Percentiles rank a stretch among this genome's conserved stretches.
Conservation (phyloP, 2,888 invertebrate species). For the Romanomermis culicivorax region DNA sequence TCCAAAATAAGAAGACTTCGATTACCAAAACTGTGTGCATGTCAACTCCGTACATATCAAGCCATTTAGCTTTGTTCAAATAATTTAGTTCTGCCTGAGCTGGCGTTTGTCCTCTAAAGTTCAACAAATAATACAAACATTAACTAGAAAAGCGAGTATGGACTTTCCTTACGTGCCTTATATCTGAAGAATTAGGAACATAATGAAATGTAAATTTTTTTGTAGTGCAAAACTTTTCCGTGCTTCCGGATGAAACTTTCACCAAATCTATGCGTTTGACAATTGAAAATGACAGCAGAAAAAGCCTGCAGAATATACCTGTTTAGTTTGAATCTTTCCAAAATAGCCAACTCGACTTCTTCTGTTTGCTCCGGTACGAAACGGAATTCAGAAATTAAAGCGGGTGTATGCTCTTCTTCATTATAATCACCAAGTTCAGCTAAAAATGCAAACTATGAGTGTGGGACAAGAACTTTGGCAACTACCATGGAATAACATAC, state of each 20-base stretch:
- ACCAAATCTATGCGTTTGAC: too few species aligned
- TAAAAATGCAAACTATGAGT: slow-evolving; percentile 31
- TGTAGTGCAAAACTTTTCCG: too few species aligned
- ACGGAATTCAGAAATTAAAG: slow-evolving; percentile 87
- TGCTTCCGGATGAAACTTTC: too few species aligned
- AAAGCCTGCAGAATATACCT: slow-evolving; percentile 28
- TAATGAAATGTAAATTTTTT: too few species aligned
- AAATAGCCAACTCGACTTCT: slow-evolving; percentile 76
- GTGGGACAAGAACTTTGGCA: too few species aligned
- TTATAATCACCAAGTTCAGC: slow-evolving; percentile 96
- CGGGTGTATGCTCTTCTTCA: slow-evolving; percentile 68
- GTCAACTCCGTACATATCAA: slow-evolving; percentile 97
- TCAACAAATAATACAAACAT: background rate
- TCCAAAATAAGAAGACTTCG: slow-evolving; percentile 3
- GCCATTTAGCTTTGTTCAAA: slow-evolving; percentile 73
- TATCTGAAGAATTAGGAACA: too few species aligned
- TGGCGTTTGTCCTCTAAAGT: slow-evolving; percentile 53
- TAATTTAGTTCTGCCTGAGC: slow-evolving; percentile 86
- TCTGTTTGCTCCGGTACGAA: slow-evolving; percentile 86
- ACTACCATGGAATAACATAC: slow-evolving; percentile 38
- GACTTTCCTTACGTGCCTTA: too few species aligned
- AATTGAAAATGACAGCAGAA: too few species aligned
- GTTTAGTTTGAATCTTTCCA: slow-evolving; percentile 55
- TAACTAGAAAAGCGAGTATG: too few species aligned
- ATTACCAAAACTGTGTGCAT: slow-evolving; percentile 73